These are phyloP conservation scores for Epistrophe eligans DNA, from an alignment of 2,888 invertebrate genomes.

Conservation along the genomic window DNA sequence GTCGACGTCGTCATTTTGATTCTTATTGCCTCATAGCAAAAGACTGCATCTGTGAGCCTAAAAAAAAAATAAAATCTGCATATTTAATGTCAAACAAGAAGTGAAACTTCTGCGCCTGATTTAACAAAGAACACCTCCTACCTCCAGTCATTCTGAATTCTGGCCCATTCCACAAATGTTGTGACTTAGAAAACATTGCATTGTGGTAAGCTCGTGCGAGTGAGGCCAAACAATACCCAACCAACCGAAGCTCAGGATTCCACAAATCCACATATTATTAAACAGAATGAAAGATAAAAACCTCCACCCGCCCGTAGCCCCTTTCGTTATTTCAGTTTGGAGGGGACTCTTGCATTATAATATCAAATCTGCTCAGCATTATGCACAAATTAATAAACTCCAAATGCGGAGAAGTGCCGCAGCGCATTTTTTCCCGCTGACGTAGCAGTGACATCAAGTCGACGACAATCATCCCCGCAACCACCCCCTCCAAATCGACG, in stretches of 20 bases:
- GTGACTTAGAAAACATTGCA: constrained; percentile 56
- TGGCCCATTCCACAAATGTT: neutral
- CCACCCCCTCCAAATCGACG: neutral
- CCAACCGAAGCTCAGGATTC: constrained; percentile 43
- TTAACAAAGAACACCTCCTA: constrained; percentile 62
- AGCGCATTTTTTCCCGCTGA: constrained; percentile 77
- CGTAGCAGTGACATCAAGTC: constrained; percentile 77
- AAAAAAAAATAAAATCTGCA: constrained; percentile 55
- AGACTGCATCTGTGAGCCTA: constrained; percentile 45
- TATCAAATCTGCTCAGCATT: constrained; percentile 77
- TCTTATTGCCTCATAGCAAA: constrained; percentile 14
- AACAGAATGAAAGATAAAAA: constrained; percentile 53
- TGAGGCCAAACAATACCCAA: constrained; percentile 64
- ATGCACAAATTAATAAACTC: constrained; percentile 78
- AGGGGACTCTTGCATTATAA: constrained; percentile 75
- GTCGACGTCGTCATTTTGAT: neutral
- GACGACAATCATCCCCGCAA: constrained; percentile 71
- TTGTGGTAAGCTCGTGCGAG: constrained; percentile 44
- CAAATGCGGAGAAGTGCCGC: constrained; percentile 76
- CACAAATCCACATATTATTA: constrained; percentile 75
- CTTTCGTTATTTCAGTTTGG: neutral
- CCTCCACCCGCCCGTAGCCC: constrained; percentile 13
- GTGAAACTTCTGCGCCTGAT: constrained; percentile 74
- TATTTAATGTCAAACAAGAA: constrained; percentile 75
- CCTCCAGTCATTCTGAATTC: neutral